Evolutionary conservation across 2,888 invertebrate genomes (phyloP).

Genomic region (Drosophila vallismaia): DNA sequence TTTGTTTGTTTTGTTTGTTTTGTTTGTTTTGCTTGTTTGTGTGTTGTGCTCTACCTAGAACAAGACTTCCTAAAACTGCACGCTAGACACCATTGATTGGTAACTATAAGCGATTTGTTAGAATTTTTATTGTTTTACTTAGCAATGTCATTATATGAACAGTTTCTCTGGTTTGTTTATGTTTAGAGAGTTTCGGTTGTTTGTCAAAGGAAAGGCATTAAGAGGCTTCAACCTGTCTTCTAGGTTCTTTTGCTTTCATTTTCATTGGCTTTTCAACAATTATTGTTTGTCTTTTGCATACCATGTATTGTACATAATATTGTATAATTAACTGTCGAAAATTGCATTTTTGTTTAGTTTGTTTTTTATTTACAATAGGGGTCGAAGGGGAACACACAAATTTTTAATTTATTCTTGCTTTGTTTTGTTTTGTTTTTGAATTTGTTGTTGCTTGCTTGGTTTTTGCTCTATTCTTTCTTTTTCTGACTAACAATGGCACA

Average conservation of each 20-base stretch:
- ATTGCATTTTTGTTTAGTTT: conserved; percentile 1
- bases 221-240: conserved; percentile 15
- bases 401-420: background rate
- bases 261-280: conserved; percentile 12
- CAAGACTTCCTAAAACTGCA: conserved; percentile 8
- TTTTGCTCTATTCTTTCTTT: conserved; percentile 4
- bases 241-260: no score
- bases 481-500: conserved; percentile 50
- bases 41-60: conserved; percentile 6
- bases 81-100: conserved; percentile 19
- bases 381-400: background rate
- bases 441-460: background rate
- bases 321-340: conserved; percentile 25
- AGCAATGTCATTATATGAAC: conserved; percentile 12
- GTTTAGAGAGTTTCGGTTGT: background rate
- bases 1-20: conserved; percentile 1
- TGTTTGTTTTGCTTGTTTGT: conserved; percentile 2
- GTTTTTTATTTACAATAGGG: conserved; percentile 32
- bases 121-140: background rate
- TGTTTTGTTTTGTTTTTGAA: background rate
- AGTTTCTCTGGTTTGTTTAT: conserved; percentile 1
- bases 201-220: conserved; percentile 29
- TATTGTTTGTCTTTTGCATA: conserved; percentile 5
- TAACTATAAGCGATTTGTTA: conserved; percentile 18
- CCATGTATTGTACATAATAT: background rate